Base-by-base conservation (phyloP, 2,888 invertebrate species). In the Cryptophagus acutangulus region DNA sequence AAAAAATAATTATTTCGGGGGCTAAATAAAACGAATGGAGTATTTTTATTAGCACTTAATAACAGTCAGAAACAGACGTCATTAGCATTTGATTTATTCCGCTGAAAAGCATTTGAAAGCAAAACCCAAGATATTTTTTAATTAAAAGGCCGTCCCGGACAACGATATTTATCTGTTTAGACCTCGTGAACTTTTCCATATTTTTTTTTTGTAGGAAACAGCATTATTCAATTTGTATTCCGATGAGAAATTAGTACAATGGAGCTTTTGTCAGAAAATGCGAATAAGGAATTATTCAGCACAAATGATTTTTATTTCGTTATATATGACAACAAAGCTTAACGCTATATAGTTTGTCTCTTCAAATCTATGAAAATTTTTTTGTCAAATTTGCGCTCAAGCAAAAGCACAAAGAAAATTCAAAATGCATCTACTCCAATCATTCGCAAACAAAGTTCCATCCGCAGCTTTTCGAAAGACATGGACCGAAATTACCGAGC, bases 31-130 rank as follows among this genome's bases (percentile, higher is more conserved):
- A 29, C 5, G 12, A 20, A 10, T 29, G 29, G 29, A 10, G 29
- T 10, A 5, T 8, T 20, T 20, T 43, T 43, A 48, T 40, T n/a
- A n/a, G 41, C 38, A 43, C 43, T 48, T 45, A 42, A 45, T 40
- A 42, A 41, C 45, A 29, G 36, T 48, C 48, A 37, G 36, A 36
- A 38, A 30, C 48, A 48, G 42, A 48, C 43, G 36, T 38, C 48
- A 43, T 48, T 48, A 45, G 42, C 48, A 48, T 48, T 31, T 48
- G 45, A 48, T 48, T 48, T 45, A 43, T 36, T 38, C n/a, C 24
- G 6, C 24, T 20, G 24, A 20, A 20, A 20, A 20, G 24, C 24
- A 20, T 20, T 20, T 20, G 6, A 20, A 20, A 20, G 24, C 24
- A 20, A n/a, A n/a, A 20, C 24, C 24, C 24, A 20, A 20, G 24